A percentile compares a stretch with the other conserved stretches of the same genome.
Evolutionary conservation across 2,888 invertebrate genomes (phyloP).

Genomic region (Cerastis rubricosa): DNA sequence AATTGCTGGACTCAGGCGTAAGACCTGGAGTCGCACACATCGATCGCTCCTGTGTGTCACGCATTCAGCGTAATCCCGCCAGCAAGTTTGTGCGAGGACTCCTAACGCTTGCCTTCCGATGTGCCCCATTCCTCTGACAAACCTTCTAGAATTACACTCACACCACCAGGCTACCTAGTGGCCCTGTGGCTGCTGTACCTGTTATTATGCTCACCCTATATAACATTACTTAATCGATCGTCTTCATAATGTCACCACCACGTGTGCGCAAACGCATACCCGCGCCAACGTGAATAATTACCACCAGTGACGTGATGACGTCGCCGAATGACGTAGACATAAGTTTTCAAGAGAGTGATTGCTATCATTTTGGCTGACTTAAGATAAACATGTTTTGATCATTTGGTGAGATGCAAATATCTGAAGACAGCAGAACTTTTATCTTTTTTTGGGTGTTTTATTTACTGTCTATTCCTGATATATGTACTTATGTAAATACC

Average conservation of each 20-base stretch:
- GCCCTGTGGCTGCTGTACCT: not conserved
- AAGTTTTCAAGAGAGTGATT: slow-evolving; percentile 47
- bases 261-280: slow-evolving; percentile 49
- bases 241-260: slow-evolving; percentile 31
- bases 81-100: not conserved
- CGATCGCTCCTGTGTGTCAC: not conserved
- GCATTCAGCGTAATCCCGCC: not conserved
- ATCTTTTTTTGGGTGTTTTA: slow-evolving; percentile 33
- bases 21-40: not conserved
- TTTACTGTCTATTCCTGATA: slow-evolving; percentile 36
- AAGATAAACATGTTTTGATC: slow-evolving; percentile 66
- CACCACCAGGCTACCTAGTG: too few relatives aligned
- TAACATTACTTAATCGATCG: slow-evolving; percentile 13
- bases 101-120: not conserved
- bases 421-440: slow-evolving; percentile 26
- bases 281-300: slow-evolving; percentile 41
- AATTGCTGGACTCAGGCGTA: not conserved
- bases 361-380: slow-evolving; percentile 59
- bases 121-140: not conserved
- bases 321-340: slow-evolving; percentile 39
- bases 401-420: slow-evolving; percentile 57
- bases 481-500: slow-evolving; percentile 21
- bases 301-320: slow-evolving; percentile 44
- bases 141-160: too few relatives aligned
- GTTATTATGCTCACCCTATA: not conserved